Evolutionary conservation across 2,797 vertebrate genomes (phyloP), one percentile per base, ranked within the genome.

Genomic region (Silurus aristotelis): DNA sequence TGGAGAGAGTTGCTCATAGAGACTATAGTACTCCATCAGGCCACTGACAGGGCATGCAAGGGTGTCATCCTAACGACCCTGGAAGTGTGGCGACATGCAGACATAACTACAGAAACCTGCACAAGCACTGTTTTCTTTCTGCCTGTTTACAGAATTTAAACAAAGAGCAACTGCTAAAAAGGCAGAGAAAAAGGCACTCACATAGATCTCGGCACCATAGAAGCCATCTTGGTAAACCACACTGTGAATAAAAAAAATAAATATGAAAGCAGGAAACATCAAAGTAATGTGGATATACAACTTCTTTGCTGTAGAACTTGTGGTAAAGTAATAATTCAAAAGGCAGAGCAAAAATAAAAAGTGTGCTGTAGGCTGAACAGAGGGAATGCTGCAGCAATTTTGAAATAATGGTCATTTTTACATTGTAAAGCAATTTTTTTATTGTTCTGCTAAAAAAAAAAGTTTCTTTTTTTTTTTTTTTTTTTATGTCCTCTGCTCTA

Each of bases 151-250:
- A 71, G 77, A 86, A 14, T 61, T 46, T 43, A 48, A 81, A 82
- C 73, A 83, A 83, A 31, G 31, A 85, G 14, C 8, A 55, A 67
- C 56, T 55, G 77, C 31, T 7, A 64, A 72, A 87, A 83, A 55
- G 48, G 19, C n/a, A 46, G 46, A 73, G 13, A 52, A 15, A 68
- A 68, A 61, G 27, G 64, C 90, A 96, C 96, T 96, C 93, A 96
- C 96, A 22, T 96, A 96, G 91, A 96, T 96, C 93, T 96, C 96
- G 48, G 96, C 96, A 91, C 96, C 96, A 2, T 96, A 96, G 94
- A 96, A 96, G 89, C 96, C 96, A 0, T 96, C 96, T 92, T 96
- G 96, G 92, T 96, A 96, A 85, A 96, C 95, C 87, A 96, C 95
- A 92, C 96, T 96, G 95, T 86, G 91, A 94, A 87, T 91, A 90